Evolutionary conservation across 53 echinoderm and acorn worm species (phyloP), one percentile per base, ranked within the genome.

Genomic region (Stichopus horrens): DNA sequence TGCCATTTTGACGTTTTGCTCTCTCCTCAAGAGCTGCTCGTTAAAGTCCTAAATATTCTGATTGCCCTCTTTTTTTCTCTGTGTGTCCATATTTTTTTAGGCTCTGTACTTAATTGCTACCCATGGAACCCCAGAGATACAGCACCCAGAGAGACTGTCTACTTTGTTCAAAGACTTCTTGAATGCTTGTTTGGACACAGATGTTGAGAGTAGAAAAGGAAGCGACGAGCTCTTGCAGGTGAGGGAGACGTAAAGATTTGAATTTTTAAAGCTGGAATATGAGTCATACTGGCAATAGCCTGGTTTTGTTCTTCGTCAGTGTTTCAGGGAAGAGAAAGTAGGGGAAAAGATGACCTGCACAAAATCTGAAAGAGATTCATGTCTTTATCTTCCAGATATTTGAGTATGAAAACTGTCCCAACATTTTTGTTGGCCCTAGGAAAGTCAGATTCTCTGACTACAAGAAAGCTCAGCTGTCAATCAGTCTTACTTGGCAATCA

Each of bases 101-200:
- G 97, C 97, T 19, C 83, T 97, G 90, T 97, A 97, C 88, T 91
- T 97, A 68, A 97, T 97, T 82, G 97, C 97, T 89, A 97, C 97
- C 8, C 96, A 97, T 80, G 97, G 97, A 22, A 97, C 97, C 53
- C 97, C 97, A 20, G 95, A 97, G 59, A 93, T 97, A 78, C 95
- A 97, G 73, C 91, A 97, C 82, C 97, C 97, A 20, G 97, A 97
- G 90, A 92, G 90, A 83, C 88, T 97, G 56, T 83, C 94, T 51
- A 89, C 95, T 18, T 91, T 91, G 58, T 97, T 97, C 88, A 92
- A 91, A 79, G 91, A 91, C 78, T 97, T 97, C 91, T 83, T 97
- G 55, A 83, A 92, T 78, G 83, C 93, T 84, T 97, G 97, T 89
- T 91, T 97, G 86, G 97, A 97, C 89, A 97, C 95, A 10, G 97